Conservation (phyloP, 2,113 vertebrate species). For the Poecilia latipinna region DNA sequence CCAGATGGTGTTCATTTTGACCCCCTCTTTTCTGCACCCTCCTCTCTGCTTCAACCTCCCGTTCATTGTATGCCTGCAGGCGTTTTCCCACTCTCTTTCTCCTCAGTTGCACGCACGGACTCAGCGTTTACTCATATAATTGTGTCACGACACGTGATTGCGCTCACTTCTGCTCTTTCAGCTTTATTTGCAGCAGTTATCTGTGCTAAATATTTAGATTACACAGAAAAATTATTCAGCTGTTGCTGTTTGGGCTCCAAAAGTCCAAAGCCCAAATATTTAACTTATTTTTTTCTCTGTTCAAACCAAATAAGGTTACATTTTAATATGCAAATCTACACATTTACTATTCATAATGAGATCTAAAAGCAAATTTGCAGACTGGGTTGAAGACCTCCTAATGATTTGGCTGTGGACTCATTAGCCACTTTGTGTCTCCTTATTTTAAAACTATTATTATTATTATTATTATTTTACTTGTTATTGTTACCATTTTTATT, state of each 20-base stretch:
- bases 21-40: slow-evolving; percentile 49
- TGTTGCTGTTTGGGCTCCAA: slow-evolving; percentile 42
- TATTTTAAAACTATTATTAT: not conserved
- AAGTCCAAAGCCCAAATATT: not conserved
- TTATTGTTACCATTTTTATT: not conserved
- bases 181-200: slow-evolving; percentile 24
- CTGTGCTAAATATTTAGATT: slow-evolving; percentile 14
- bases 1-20: slow-evolving; percentile 84
- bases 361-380: not conserved
- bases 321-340: not conserved
- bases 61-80: slow-evolving; percentile 76
- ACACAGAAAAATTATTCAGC: slow-evolving; percentile 37
- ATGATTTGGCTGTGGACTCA: not conserved
- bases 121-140: slow-evolving; percentile 36
- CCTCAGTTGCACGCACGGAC: slow-evolving; percentile 14
- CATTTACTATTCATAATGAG: too few species aligned
- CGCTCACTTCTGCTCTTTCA: slow-evolving; percentile 36
- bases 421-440: not conserved
- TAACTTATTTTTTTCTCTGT: not conserved
- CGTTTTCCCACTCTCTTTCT: slow-evolving; percentile 50
- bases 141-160: slow-evolving; percentile 33
- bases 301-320: not conserved
- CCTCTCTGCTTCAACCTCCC: slow-evolving; percentile 43
- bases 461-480: too few species aligned
- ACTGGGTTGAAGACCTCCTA: not conserved